Percentiles rank a stretch among this genome's conserved stretches.
phyloP scores from a whole-genome alignment of 2,113 vertebrate genomes.

The Seriola rivoliana region DNA sequence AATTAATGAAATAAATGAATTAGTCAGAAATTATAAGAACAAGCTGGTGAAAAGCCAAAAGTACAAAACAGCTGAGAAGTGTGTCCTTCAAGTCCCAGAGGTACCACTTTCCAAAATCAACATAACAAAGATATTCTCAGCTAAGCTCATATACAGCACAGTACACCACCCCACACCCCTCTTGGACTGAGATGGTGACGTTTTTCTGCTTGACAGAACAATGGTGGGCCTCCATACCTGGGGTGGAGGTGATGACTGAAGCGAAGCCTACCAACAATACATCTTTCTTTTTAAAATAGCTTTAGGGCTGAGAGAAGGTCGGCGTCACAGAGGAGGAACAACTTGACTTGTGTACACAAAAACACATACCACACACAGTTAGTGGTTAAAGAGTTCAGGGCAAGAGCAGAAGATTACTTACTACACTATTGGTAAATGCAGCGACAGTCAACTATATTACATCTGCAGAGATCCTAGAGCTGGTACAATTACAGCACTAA shows the following conservation, averaged over 20 bases:
- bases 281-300: slow-evolving; percentile 39
- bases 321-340: neutral
- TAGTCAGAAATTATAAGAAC: neutral
- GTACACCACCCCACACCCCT: slow-evolving; percentile 37
- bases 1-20: neutral
- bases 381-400: neutral
- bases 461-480: neutral
- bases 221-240: slow-evolving; percentile 45
- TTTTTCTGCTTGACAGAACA: slow-evolving; percentile 51
- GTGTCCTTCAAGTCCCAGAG: slow-evolving; percentile 6
- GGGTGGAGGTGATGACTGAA: slow-evolving; percentile 43
- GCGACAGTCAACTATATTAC: neutral
- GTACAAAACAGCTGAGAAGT: slow-evolving; percentile 13
- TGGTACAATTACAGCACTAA: neutral
- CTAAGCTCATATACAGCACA: slow-evolving; percentile 39
- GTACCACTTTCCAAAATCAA: slow-evolving; percentile 37
- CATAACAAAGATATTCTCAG: slow-evolving; percentile 37
- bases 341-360: slow-evolving; percentile 28
- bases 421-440: neutral
- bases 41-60: neutral
- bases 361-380: neutral
- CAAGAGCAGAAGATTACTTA: neutral
- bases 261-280: slow-evolving; percentile 33
- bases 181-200: slow-evolving; percentile 1
- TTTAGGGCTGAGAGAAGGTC: slow-evolving; percentile 1